A percentile compares a stretch with the other conserved stretches of the same genome.
Evolutionary conservation across 2,888 invertebrate genomes (phyloP).

Genomic region (Siphonodentalium dalli): DNA sequence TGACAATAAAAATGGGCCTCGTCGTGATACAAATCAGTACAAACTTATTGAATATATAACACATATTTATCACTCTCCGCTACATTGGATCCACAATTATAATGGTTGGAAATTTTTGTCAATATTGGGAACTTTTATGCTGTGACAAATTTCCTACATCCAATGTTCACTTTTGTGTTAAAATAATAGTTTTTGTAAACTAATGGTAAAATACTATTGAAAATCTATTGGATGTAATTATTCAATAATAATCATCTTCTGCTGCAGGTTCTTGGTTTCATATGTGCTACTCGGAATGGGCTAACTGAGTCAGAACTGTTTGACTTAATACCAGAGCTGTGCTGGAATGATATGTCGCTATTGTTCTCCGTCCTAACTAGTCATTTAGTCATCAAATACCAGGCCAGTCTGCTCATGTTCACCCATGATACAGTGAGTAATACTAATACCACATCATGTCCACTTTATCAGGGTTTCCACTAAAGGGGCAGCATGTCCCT

Average conservation of each 20-base stretch:
- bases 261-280: conserved; percentile 50
- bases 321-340: conserved; percentile 48
- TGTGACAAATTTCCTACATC: no score
- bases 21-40: no score
- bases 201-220: not conserved
- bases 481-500: no score
- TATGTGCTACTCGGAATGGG: conserved; percentile 58
- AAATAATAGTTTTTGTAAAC: not conserved
- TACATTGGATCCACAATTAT: no score
- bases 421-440: conserved; percentile 57
- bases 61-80: no score
- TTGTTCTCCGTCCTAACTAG: conserved; percentile 47
- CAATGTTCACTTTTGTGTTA: not conserved
- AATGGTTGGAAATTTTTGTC: no score
- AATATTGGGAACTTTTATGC: no score
- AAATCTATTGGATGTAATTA: not conserved
- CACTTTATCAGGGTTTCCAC: no score
- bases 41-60: no score
- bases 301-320: conserved; percentile 57
- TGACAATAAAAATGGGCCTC: no score
- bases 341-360: conserved; percentile 51
- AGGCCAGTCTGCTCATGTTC: conserved; percentile 55
- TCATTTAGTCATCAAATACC: conserved; percentile 50
- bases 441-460: no score
- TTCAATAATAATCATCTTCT: not conserved